phyloP scores from a whole-genome alignment of 2,888 invertebrate genomes.

The Bugulina stolonifera region DNA sequence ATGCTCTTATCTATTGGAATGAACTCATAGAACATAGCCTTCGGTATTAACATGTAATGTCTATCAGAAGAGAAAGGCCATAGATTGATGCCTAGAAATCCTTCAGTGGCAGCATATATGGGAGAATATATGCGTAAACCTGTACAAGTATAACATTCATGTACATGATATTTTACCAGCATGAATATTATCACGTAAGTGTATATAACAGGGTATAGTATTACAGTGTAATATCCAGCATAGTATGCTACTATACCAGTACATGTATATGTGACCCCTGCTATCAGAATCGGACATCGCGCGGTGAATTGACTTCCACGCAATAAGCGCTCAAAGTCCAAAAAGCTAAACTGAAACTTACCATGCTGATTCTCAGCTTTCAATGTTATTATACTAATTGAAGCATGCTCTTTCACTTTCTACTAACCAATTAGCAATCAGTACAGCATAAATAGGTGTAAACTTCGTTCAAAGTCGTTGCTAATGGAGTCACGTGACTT shows the following conservation, averaged over 20 bases:
- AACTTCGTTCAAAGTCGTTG: too few relatives aligned
- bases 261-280: too few relatives aligned
- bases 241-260: not conserved
- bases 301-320: too few relatives aligned
- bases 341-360: too few relatives aligned
- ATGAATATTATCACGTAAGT: not conserved
- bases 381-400: too few relatives aligned
- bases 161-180: not conserved
- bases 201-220: not conserved
- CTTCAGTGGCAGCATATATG: constrained; percentile 50
- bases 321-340: too few relatives aligned
- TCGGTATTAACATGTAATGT: constrained; percentile 41
- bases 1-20: constrained; percentile 41
- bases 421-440: too few relatives aligned
- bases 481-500: too few relatives aligned
- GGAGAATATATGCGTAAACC: constrained; percentile 41
- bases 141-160: not conserved
- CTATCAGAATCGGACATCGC: too few relatives aligned
- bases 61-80: constrained; percentile 28
- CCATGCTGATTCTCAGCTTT: too few relatives aligned
- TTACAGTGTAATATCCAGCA: not conserved
- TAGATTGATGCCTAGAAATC: constrained; percentile 37
- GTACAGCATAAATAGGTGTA: too few relatives aligned
- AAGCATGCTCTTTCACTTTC: too few relatives aligned
- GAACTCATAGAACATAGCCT: constrained; percentile 48